Evolutionary conservation across 1,140 invertebrate species (phyloP), one percentile per base, ranked within the genome.

Genomic region (Hylaeus anthracinus): DNA sequence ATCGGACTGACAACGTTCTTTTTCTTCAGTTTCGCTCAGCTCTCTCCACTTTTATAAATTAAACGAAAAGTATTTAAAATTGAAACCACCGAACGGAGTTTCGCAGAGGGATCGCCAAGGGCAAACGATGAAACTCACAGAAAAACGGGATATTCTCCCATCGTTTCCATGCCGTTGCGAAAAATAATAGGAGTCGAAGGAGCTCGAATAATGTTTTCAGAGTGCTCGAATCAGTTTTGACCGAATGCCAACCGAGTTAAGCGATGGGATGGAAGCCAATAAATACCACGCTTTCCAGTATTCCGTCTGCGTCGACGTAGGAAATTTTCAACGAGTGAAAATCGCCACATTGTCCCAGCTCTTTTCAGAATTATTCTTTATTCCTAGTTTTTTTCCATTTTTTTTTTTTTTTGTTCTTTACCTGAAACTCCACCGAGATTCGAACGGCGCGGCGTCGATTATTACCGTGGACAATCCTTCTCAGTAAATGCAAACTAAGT

Each of bases 181-280:
- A 43, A 53, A 70, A 61, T 56, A 56, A 76, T 43, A 45, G 79
- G 41, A 26, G 72, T 53, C 3, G 65, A 65, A 51, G 26, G 39
- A 51, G 48, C 14, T 56, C 26, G 63, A 66, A 73, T 73, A 79
- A 66, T 3, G 71, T 79, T 79, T 74, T 41, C 43, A 37, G 15
- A 60, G 26, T 14, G 48, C 14, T 64, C 78, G 71, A 65, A 74
- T 74, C 60, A 56, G 37, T 79, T 66, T 79, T 79, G 71, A 79
- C 61, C 71, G 71, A 41, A 79, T 66, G 78, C 78, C 78, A 79
- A 74, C 58, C 51, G 71, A 79, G 71, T 79, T 60, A 79, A 74
- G 61, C 78, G 61, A 74, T 53, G 78, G 78, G 71, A 79, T 37
- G 37, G 63, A 65, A 79, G 71, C 78, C 71, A 79, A 74, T 79